A percentile compares a stretch with the other conserved stretches of the same genome.
phyloP scores from a whole-genome alignment of 2,797 vertebrate genomes.

The Pelobates cultripes region DNA sequence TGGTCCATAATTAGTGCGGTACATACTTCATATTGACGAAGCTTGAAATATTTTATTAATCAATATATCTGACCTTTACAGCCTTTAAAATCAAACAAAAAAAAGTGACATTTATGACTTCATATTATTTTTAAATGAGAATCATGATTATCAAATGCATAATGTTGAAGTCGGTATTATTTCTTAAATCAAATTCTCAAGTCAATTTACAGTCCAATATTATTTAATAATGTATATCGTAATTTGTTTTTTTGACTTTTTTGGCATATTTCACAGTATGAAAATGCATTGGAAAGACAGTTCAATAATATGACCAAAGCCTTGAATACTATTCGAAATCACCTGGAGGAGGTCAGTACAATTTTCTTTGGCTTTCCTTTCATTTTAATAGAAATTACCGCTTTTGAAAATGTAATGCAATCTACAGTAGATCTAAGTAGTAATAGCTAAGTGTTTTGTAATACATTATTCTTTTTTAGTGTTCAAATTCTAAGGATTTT shows the following conservation, averaged over 20 bases:
- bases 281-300: constrained; percentile 54
- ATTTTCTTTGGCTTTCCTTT: constrained; percentile 51
- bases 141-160: too few relatives aligned
- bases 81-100: too few relatives aligned
- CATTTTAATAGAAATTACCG: constrained; percentile 54
- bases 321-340: constrained; percentile 61
- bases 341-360: constrained; percentile 55
- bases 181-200: constrained; percentile 12
- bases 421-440: constrained; percentile 37
- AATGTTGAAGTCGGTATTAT: background rate
- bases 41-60: too few relatives aligned
- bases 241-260: constrained; percentile 47
- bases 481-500: constrained; percentile 30
- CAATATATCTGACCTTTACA: too few relatives aligned
- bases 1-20: too few relatives aligned
- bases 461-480: constrained; percentile 46
- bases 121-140: too few relatives aligned
- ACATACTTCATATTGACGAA: too few relatives aligned
- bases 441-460: constrained; percentile 38
- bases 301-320: constrained; percentile 57
- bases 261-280: constrained; percentile 47
- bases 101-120: too few relatives aligned
- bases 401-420: constrained; percentile 40
- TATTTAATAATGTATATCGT: constrained; percentile 38
- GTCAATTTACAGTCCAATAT: constrained; percentile 39